Evolutionary conservation across 2,113 vertebrate genomes (phyloP), one percentile per base, ranked within the genome.

Genomic region (Polypterus bichir): DNA sequence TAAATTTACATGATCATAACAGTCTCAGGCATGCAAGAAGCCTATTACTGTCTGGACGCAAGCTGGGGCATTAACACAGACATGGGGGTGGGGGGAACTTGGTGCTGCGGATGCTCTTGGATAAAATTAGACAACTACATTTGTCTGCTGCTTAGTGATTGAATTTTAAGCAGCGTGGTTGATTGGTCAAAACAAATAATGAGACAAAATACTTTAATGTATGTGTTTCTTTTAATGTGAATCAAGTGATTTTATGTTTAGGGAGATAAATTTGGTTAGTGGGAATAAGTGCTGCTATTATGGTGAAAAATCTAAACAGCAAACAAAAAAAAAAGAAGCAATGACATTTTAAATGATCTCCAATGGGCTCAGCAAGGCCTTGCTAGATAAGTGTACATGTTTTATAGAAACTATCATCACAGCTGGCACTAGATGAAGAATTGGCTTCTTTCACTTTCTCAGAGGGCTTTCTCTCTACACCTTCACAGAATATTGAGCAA

Each of bases 1-100:
- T 91, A 91, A 89, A 92, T 93, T 92, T 92, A 90, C 88, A 91
- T 91, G 91, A 92, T 94, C 90, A 88, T 86, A 87, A 82, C 86
- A 85, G 85, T 83, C 84, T 82, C 82, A 80, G 88, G 86, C 88
- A 86, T 89, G 88, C 84, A 77, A 88, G 86, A 81, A 87, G 84
- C 90, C 88, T 89, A 93, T 94, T 92, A 92, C 87, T 81, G 86
- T 83, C 81, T 84, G 83, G 82, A 86, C 81, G 84, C 79, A 78
- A 77, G 81, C 83, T 81, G 77, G 78, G 73, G 76, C 64, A 77
- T 78, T 85, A 87, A 87, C 45, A 27, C 27, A 27, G 27, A 27
- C 27, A 27, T 27, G 27, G 27, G 27, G 27, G 27, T 27, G 51
- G 46, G 61, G 47, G 45, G 27, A 27, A 62, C 27, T 27, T 27